Percentiles rank a stretch among this genome's conserved stretches.
Evolutionary conservation across 2,888 invertebrate species (phyloP).

Genomic region (Sphaeridia pumilis): DNA sequence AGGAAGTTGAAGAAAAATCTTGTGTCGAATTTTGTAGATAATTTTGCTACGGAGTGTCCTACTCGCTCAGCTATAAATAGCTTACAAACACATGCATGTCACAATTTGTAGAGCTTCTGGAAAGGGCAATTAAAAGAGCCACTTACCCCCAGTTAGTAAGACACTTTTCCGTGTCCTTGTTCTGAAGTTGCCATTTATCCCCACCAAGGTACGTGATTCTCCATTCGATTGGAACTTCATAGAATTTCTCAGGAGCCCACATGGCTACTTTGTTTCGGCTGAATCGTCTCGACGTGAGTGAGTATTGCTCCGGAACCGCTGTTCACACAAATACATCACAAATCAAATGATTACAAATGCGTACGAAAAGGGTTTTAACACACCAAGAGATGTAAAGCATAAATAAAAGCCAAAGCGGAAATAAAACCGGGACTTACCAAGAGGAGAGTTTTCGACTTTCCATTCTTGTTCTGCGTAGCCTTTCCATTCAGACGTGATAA

Average conservation of each 20-base stretch:
- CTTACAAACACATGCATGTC: too few relatives aligned
- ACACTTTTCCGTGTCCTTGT: conserved; percentile 12
- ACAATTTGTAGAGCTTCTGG: too few relatives aligned
- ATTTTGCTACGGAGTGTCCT: background rate
- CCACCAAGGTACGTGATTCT: conserved; percentile 7
- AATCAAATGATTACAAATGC: background rate
- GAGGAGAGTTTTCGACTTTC: conserved; percentile 6
- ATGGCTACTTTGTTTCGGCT: conserved; percentile 8
- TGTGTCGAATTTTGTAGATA: background rate
- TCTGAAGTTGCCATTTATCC: conserved; percentile 12
- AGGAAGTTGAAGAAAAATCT: background rate
- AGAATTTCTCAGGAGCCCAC: conserved; percentile 8
- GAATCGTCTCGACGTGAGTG: background rate
- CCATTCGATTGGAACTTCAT: conserved; percentile 12
- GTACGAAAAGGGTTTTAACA: background rate
- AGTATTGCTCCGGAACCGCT: conserved; percentile 14
- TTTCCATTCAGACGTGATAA: conserved; percentile 10
- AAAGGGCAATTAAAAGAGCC: background rate
- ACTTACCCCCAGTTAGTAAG: conserved; percentile 14
- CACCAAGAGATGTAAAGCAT: background rate
- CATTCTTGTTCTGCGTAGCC: conserved; percentile 12
- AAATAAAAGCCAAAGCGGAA: background rate
- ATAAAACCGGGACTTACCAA: background rate
- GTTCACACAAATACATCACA: background rate
- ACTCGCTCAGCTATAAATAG: too few relatives aligned